These are phyloP conservation scores for Chaetogeoica ovagalla DNA, from an alignment of 2,888 invertebrate species.

Conservation along the genomic window DNA sequence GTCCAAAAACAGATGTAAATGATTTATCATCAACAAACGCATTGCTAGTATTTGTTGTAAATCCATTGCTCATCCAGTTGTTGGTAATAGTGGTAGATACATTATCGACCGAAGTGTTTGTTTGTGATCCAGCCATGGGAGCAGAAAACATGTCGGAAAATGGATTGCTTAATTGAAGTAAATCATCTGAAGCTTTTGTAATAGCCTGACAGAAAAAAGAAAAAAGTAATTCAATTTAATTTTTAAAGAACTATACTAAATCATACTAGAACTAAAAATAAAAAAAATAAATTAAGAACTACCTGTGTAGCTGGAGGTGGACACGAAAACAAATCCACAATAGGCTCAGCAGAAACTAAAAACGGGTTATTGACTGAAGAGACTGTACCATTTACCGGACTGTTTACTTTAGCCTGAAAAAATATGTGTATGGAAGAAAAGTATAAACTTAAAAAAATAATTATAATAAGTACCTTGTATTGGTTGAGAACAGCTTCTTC, in stretches of 20 bases:
- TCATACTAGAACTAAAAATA: constrained; percentile 3
- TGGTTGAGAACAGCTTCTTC: constrained; percentile 95
- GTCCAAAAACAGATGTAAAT: constrained; percentile 86
- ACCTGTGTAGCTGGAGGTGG: constrained; percentile 54
- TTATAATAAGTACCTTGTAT: constrained; percentile 74
- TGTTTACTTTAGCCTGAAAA: constrained; percentile 75
- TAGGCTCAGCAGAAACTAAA: constrained; percentile 69
- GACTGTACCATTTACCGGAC: constrained; percentile 67
- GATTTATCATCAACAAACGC: constrained; percentile 75
- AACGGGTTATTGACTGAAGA: constrained; percentile 77
- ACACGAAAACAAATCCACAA: constrained; percentile 77
- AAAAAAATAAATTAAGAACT: not conserved
- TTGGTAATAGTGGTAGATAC: constrained; percentile 60
- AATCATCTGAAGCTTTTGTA: constrained; percentile 81
- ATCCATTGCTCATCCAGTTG: constrained; percentile 65
- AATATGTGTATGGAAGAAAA: constrained; percentile 2
- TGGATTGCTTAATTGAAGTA: constrained; percentile 86
- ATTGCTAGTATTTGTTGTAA: constrained; percentile 55
- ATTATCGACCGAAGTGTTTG: constrained; percentile 56
- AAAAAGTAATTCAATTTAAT: constrained; percentile 12
- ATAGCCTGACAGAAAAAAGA: constrained; percentile 56
- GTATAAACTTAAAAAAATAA: too few species aligned
- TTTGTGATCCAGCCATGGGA: constrained; percentile 58
- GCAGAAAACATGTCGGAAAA: constrained; percentile 79
- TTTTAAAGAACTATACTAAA: not conserved